These are phyloP conservation scores for Apantesis nais DNA, from an alignment of 2,888 invertebrate species.

Conservation along the genomic window DNA sequence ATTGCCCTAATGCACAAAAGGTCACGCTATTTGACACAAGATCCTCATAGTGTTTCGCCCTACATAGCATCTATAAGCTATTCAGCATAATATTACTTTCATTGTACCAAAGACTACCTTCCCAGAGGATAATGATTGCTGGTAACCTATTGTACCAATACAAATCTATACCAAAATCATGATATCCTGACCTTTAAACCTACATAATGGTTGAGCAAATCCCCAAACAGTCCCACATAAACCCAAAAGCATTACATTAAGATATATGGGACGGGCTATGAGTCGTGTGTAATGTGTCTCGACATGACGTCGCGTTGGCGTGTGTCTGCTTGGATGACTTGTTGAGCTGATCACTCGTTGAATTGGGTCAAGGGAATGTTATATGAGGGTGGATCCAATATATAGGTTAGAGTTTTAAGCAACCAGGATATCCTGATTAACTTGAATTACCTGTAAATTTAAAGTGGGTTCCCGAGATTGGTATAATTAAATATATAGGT, in stretches of 20 bases:
- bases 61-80: no score
- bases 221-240: background rate
- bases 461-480: no score
- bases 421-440: background rate
- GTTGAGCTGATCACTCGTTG: constrained; percentile 17
- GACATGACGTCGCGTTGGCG: constrained; percentile 41
- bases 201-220: constrained; percentile 26
- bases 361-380: constrained; percentile 18
- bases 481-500: no score
- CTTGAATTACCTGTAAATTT: background rate
- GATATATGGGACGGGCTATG: constrained; percentile 18
- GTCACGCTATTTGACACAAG: no score
- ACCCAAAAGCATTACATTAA: constrained; percentile 3
- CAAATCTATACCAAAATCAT: background rate
- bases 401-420: background rate
- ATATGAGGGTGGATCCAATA: background rate
- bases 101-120: no score
- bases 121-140: no score
- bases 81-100: no score
- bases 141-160: background rate
- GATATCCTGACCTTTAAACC: constrained; percentile 11
- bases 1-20: no score
- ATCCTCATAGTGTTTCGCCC: no score
- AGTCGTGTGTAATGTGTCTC: constrained; percentile 56
- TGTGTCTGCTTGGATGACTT: constrained; percentile 13